Base-by-base conservation (phyloP, 2,797 vertebrate species). In the Chanos chanos region DNA sequence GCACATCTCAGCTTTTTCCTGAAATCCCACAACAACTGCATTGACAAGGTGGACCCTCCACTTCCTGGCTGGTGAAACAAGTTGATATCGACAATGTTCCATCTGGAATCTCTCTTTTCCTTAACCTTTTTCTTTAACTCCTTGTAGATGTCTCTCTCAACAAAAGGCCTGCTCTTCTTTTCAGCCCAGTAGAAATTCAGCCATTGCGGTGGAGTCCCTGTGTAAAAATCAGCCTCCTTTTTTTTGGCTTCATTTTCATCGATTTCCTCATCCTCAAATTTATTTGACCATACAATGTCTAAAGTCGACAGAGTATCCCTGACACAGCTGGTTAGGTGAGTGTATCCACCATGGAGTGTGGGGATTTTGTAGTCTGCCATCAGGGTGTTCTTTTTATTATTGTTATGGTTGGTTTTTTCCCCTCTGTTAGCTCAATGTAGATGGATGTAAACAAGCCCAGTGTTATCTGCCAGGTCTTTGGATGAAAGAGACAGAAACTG, bases 11-110 rank as follows among this genome's bases (percentile, higher is more conserved):
- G 19, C 10, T 34, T 18, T 34, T 71, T 64, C 28, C 60, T 67
- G 8, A 74, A 52, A 31, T 70, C 64, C 68, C 72, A 74, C 3
- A 71, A 44, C 15, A 67, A 51, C 18, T 74, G 68, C 51, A 54
- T 66, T 28, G 68, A 72, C 13, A 74, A 27, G 15, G 72, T 74
- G 8, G 64, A 50, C 8, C 68, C 60, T 18, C 72, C 72, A 34
- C 48, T 66, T n/a, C 67, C 67, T 15, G 58, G 58, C 6, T 59
- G 27, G 37, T 74, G 68, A 6, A n/a, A 8, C 16, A 74, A 33
- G 2, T 45, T 56, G 18, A 71, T 37, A 4, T 9, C 34, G 19
- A 39, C 27, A 2, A 43, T 16, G 16, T 16, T 62, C 19, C 12
- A 1, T 13, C 28, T 39, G 1, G 1, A n/a, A 39, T 39, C 12